Evolutionary conservation across 2,113 vertebrate species (phyloP), one percentile per base, ranked within the genome.

Genomic region (Trematocara unimaculatum): DNA sequence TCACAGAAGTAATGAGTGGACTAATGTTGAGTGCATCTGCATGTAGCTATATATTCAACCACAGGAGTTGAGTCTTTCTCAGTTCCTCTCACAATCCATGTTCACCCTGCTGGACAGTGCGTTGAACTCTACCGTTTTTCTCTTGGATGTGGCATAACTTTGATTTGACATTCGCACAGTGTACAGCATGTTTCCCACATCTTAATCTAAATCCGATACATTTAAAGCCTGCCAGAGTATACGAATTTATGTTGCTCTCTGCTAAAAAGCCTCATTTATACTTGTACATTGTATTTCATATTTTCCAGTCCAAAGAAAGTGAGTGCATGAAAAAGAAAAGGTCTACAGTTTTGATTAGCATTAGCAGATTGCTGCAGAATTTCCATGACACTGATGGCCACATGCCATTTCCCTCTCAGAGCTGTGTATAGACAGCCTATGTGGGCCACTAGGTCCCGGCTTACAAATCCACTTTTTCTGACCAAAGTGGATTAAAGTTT

Each of bases 401-500:
- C 3, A 15, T 77, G 26, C 23, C 49, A 12, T 49, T 17, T 10
- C 83, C 45, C 18, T 87, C 18, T 10, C 31, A 77, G 6, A 80
- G 45, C 51, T 83, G 53, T 81, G 67, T 80, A 77, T 60, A 84
- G 67, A 18, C 53, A 31, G 74, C 55, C 54, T 88, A 91, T 91
- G 82, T 91, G 85, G 90, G 90, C 84, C 85, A 89, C 29, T 42
- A n/a, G 47, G 18, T 81, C 58, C 81, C 82, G 83, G 35, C 26
- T 53, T 70, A 62, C 51, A 91, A 93, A 95, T 92, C 90, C 91
- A 92, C 91, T 91, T 87, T 87, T 91, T 91, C 87, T 88, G 85
- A 89, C 94, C 86, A 94, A 92, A 86, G 80, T 89, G 93, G 92
- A 95, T 95, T 95, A 93, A 90, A 89, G 74, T 67, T 80, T 88